Evolutionary conservation across 2,888 invertebrate species (phyloP), one percentile per base, ranked within the genome.

Genomic region (Callyntrura sp.): DNA sequence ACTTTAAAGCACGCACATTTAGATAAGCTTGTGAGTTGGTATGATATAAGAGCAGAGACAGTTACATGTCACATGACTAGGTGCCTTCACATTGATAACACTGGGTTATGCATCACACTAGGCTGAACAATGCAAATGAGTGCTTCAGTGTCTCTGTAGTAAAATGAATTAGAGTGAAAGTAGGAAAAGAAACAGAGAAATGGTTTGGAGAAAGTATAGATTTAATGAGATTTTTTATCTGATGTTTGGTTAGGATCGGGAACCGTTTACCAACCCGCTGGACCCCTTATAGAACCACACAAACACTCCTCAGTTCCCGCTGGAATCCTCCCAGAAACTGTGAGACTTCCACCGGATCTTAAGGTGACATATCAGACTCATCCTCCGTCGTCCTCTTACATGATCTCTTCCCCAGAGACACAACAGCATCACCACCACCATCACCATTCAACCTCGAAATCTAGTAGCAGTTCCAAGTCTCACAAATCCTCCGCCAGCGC

Each of bases 201-300:
- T 14, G 55, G 1, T 55, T 4, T 14, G 55, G 14, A 55, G 43
- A 17, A 28, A 45, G 17, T 45, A 20, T 9, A 11, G 57, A 57
- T 17, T 48, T 48, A 11, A 17, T 79, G 11, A 0, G 14, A 14
- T 78, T 28, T 17, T 65, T 25, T 23, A 5, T 23, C 14, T 35
- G 35, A 6, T 35, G 6, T 35, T 35, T 35, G 3, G 35, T 35
- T 28, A 92, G 92, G 87, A 55, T 86, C 92, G 20, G 92, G 91
- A 45, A 93, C 93, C 11, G 92, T 93, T 23, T 98, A 98, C 95
- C 98, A 98, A 95, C 98, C 98, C 93, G 98, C 98, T 93, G 98
- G 98, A 92, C 98, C 98, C 93, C 96, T 98, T 94, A 98, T 98
- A 20, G 93, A 93, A 65, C 93, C 93, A n/a, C 93, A 93, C 70